phyloP scores from a whole-genome alignment of 2,797 vertebrate genomes.

The Acanthurus lineatus region DNA sequence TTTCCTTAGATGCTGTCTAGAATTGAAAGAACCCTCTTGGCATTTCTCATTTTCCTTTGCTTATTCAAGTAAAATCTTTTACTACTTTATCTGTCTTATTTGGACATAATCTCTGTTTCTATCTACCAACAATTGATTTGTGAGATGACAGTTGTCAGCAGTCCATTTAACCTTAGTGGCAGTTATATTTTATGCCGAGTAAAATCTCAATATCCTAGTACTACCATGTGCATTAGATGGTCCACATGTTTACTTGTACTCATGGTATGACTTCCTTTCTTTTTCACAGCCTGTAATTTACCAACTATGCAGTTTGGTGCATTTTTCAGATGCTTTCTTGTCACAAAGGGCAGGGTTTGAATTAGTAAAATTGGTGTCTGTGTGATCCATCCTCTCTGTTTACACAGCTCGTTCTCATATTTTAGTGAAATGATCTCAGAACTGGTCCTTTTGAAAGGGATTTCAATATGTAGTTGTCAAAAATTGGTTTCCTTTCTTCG shows the following conservation, averaged over 20 bases:
- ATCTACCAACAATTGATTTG: not conserved
- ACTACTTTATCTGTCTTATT: not conserved
- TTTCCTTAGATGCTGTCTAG: slow-evolving; percentile 1
- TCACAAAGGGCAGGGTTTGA: not conserved
- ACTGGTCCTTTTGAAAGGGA: not conserved
- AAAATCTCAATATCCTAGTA: not conserved
- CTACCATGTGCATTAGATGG: not conserved
- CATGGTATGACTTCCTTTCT: not conserved
- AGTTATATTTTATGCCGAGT: not conserved
- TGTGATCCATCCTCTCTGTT: not conserved
- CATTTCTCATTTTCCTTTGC: not conserved
- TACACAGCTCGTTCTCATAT: not conserved
- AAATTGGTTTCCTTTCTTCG: not conserved
- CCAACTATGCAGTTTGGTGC: not conserved
- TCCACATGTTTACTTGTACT: not conserved
- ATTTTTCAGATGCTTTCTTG: not conserved
- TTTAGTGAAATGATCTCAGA: not conserved
- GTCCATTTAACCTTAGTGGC: not conserved
- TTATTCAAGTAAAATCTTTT: not conserved
- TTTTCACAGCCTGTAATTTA: not conserved
- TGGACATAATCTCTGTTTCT: not conserved
- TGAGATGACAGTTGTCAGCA: not conserved
- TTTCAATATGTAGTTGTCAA: not conserved
- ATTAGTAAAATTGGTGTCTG: not conserved
- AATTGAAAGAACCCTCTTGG: slow-evolving; percentile 17